A percentile compares a stretch with the other conserved stretches of the same genome.
Conservation (phyloP, 2,888 invertebrate genomes). For the Xestia sexstrigata region DNA sequence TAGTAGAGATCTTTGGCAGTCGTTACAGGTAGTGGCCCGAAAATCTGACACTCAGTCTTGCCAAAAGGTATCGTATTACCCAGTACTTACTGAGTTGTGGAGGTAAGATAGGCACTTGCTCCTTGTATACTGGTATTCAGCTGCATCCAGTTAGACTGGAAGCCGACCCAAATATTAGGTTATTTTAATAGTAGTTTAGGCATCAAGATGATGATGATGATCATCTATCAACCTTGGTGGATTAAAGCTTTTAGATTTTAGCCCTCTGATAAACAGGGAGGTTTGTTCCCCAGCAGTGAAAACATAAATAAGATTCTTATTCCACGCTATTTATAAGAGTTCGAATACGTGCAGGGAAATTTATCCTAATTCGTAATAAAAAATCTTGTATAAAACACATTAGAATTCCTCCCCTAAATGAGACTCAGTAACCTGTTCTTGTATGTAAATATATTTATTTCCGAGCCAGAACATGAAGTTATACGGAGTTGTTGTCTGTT, state of each 20-base stretch:
- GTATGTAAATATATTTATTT: conserved; percentile 72
- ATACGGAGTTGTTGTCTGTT: conserved; percentile 69
- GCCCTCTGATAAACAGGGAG: not conserved
- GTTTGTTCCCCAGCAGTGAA: not conserved
- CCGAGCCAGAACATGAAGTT: conserved; percentile 70
- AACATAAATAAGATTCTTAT: not conserved
- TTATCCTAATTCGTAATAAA: not conserved
- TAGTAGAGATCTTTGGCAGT: too few relatives aligned
- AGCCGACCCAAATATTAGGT: too few relatives aligned
- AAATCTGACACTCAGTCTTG: too few relatives aligned
- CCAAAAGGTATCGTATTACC: too few relatives aligned
- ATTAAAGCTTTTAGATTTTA: not conserved
- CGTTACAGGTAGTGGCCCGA: too few relatives aligned
- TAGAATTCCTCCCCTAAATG: conserved; percentile 39
- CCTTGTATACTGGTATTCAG: too few relatives aligned
- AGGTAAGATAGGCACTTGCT: too few relatives aligned
- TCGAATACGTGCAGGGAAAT: not conserved
- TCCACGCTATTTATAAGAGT: not conserved
- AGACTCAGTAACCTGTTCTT: conserved; percentile 60
- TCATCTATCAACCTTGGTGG: not conserved
- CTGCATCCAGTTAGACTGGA: too few relatives aligned
- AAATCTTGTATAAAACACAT: conserved; percentile 15
- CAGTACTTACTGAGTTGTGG: too few relatives aligned
- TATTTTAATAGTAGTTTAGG: too few relatives aligned
- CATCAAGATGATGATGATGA: too few relatives aligned